Conservation (phyloP, 2,888 invertebrate genomes). For the Lacanobia wlatinum region DNA sequence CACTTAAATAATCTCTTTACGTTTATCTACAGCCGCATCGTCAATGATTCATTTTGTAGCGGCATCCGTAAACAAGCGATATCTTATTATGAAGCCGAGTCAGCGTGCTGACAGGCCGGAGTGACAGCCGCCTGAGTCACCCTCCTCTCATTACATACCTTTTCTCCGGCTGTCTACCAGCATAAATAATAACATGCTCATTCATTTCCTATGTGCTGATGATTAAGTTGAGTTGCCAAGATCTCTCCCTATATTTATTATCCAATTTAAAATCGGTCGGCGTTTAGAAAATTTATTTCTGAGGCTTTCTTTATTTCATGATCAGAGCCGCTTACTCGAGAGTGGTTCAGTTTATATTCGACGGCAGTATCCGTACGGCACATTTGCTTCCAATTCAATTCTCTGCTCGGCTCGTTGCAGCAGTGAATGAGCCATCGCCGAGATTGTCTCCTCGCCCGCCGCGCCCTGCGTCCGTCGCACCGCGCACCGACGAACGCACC, state of each 20-base stretch:
- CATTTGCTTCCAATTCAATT: constrained; percentile 90
- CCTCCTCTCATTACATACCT: constrained; percentile 79
- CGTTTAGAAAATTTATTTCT: constrained; percentile 70
- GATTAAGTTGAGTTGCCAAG: constrained; percentile 43
- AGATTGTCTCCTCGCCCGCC: constrained; percentile 82
- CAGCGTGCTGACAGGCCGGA: constrained; percentile 69
- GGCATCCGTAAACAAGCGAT: constrained; percentile 44
- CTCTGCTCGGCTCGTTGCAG: constrained; percentile 87
- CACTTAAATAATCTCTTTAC: background rate
- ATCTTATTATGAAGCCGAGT: constrained; percentile 67
- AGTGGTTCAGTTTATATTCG: constrained; percentile 87
- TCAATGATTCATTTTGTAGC: constrained; percentile 17
- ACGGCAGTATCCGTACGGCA: constrained; percentile 84
- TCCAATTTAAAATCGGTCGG: constrained; percentile 65
- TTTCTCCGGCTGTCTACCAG: constrained; percentile 69
- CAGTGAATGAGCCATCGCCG: constrained; percentile 87
- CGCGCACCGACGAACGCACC: background rate
- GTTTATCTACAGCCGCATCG: background rate
- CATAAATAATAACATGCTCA: constrained; percentile 40
- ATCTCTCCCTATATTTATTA: constrained; percentile 52
- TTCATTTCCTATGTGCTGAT: constrained; percentile 40
- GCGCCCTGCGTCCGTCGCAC: constrained; percentile 60
- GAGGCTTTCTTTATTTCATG: constrained; percentile 73
- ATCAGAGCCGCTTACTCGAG: constrained; percentile 77
- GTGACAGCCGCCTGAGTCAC: constrained; percentile 78